Evolutionary conservation across 2,797 vertebrate species (phyloP).

Genomic region (Chromobotia macracanthus): DNA sequence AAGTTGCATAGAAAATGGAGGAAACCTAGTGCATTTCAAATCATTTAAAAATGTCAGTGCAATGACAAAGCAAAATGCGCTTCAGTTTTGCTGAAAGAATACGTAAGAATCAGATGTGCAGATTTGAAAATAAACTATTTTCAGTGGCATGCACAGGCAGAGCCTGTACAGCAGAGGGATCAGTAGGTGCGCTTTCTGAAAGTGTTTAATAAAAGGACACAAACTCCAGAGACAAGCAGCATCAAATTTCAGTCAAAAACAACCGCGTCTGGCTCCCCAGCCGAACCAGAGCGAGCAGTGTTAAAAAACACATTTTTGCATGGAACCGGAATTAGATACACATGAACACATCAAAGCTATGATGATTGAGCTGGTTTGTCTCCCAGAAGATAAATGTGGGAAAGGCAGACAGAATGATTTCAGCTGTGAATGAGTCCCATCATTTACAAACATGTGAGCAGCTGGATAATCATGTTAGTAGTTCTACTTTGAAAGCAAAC

Average conservation of each 20-base stretch:
- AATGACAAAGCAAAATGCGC: background rate
- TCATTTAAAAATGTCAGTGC: background rate
- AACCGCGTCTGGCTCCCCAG: background rate
- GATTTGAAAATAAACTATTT: constrained; percentile 5
- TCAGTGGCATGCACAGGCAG: background rate
- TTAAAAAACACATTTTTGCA: constrained; percentile 49
- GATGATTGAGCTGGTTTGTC: constrained; percentile 70
- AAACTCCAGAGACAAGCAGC: constrained; percentile 19
- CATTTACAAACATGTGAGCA: constrained; percentile 63
- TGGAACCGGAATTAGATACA: constrained; percentile 73
- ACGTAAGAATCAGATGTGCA: background rate
- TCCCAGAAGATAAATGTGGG: constrained; percentile 68
- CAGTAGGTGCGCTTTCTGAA: background rate
- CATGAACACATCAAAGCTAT: constrained; percentile 75
- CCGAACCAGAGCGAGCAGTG: background rate
- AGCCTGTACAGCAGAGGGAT: background rate
- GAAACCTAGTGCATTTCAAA: background rate
- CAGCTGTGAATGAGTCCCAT: constrained; percentile 73
- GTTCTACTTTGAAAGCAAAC: constrained; percentile 64
- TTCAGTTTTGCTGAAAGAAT: background rate
- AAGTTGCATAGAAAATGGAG: background rate
- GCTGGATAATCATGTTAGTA: constrained; percentile 69
- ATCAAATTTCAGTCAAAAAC: background rate
- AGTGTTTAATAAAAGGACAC: constrained; percentile 39
- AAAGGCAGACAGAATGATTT: constrained; percentile 67